Percentiles rank a stretch among this genome's conserved stretches.
Conservation (phyloP, 2,113 vertebrate species). For the Cololabis saira region DNA sequence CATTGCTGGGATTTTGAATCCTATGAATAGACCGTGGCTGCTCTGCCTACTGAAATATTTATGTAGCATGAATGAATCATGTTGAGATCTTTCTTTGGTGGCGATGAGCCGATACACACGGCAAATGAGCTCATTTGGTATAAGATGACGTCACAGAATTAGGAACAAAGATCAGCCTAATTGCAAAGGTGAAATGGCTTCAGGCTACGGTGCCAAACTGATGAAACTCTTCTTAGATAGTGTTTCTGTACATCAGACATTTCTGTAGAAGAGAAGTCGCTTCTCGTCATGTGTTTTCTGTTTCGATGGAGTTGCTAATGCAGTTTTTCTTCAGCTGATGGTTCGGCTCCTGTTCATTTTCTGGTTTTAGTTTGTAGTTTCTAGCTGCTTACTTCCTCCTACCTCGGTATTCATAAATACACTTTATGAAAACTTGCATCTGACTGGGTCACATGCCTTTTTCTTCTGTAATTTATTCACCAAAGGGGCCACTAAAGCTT, state of each 20-base stretch:
- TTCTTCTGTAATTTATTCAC: conserved; percentile 61
- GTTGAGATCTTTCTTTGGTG: conserved; percentile 52
- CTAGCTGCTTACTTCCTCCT: conserved; percentile 28
- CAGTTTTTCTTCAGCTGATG: conserved; percentile 23
- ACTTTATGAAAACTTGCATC: conserved; percentile 34
- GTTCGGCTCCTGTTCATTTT: too few relatives aligned
- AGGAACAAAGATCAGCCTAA: conserved; percentile 33
- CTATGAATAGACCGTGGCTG: conserved; percentile 62
- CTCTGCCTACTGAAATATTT: conserved; percentile 72
- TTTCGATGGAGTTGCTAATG: conserved; percentile 3
- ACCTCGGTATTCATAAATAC: conserved; percentile 62
- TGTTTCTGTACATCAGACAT: not conserved
- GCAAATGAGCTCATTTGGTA: conserved; percentile 25
- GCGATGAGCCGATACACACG: conserved; percentile 39
- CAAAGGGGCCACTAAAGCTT: conserved; percentile 18
- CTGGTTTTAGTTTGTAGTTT: conserved; percentile 30
- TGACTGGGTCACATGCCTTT: conserved; percentile 24
- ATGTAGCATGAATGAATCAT: conserved; percentile 73
- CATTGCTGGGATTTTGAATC: conserved; percentile 35
- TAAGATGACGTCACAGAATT: conserved; percentile 22
- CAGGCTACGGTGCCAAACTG: conserved; percentile 3
- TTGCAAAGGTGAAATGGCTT: conserved; percentile 19
- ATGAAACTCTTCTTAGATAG: too few relatives aligned
- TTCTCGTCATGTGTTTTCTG: not conserved
- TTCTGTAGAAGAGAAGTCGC: not conserved